phyloP scores from a whole-genome alignment of 2,888 invertebrate genomes.

The Eremobia ochroleuca region DNA sequence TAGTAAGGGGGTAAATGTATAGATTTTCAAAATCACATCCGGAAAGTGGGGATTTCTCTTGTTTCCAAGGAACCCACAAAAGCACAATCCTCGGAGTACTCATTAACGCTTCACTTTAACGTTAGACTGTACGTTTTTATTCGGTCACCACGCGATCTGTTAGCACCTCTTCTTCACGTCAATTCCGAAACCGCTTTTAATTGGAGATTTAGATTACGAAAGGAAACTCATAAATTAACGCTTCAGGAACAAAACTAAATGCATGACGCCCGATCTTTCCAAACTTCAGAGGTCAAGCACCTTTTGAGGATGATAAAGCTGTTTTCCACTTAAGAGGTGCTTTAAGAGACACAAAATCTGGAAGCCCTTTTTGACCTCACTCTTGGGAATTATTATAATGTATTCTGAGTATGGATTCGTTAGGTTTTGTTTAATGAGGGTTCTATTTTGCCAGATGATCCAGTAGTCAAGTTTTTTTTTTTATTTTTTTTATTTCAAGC shows the following conservation, averaged over 20 bases:
- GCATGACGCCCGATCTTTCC: conserved; percentile 16
- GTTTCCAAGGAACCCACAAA: conserved; percentile 53
- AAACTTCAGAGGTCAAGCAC: conserved; percentile 21
- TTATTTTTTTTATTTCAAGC: neutral
- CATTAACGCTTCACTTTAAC: conserved; percentile 57
- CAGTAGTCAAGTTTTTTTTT: neutral
- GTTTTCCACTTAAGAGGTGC: conserved; percentile 43
- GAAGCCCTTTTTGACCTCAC: conserved; percentile 10
- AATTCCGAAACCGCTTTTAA: conserved; percentile 38
- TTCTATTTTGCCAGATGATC: neutral
- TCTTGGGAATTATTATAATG: conserved; percentile 22
- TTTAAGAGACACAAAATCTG: conserved; percentile 15
- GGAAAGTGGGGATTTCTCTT: too few species aligned
- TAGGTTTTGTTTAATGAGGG: conserved; percentile 10
- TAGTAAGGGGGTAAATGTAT: too few species aligned
- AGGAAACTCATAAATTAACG: conserved; percentile 28
- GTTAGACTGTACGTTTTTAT: conserved; percentile 35
- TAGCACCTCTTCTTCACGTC: conserved; percentile 6
- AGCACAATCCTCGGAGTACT: conserved; percentile 64
- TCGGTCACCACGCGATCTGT: conserved; percentile 26
- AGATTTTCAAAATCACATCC: too few species aligned
- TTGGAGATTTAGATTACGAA: conserved; percentile 32
- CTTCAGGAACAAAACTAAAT: conserved; percentile 38
- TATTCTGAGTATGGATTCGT: conserved; percentile 24
- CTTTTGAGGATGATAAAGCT: conserved; percentile 44